A percentile compares a stretch with the other conserved stretches of the same genome.
Conservation (phyloP, 2,113 vertebrate genomes). For the Saguinus midas region DNA sequence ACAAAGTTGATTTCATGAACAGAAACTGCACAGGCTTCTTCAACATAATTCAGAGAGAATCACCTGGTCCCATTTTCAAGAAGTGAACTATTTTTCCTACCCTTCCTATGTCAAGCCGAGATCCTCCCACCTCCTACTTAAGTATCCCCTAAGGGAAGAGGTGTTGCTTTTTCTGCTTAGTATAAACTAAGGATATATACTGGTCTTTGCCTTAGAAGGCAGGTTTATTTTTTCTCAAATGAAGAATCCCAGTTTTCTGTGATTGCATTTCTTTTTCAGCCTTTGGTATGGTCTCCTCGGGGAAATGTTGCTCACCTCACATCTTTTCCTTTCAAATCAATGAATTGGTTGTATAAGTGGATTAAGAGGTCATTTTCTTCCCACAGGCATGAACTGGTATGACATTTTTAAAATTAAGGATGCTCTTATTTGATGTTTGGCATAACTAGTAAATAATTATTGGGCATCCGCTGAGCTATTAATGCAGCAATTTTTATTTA, state of each 20-base stretch:
- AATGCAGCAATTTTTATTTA: background rate
- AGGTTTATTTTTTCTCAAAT: constrained; percentile 1
- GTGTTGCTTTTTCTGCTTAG: background rate
- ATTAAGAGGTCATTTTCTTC: background rate
- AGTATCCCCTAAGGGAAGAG: background rate
- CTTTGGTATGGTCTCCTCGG: background rate
- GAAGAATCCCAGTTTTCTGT: background rate
- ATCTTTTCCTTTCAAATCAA: background rate
- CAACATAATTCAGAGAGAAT: background rate
- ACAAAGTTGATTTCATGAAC: background rate
- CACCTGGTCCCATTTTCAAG: background rate
- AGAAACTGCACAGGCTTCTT: background rate
- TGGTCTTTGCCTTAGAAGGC: background rate
- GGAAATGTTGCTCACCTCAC: background rate
- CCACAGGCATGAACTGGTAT: background rate
- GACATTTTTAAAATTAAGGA: background rate
- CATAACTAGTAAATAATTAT: background rate
- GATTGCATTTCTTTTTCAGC: background rate
- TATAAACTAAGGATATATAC: background rate
- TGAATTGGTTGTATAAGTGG: background rate
- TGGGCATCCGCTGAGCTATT: background rate
- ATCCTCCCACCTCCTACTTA: background rate
- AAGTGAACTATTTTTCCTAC: background rate
- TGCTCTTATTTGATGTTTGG: background rate
- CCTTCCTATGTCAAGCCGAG: background rate